These are phyloP conservation scores for Luperina nickerlii DNA, from an alignment of 2,888 invertebrate species.

Conservation along the genomic window DNA sequence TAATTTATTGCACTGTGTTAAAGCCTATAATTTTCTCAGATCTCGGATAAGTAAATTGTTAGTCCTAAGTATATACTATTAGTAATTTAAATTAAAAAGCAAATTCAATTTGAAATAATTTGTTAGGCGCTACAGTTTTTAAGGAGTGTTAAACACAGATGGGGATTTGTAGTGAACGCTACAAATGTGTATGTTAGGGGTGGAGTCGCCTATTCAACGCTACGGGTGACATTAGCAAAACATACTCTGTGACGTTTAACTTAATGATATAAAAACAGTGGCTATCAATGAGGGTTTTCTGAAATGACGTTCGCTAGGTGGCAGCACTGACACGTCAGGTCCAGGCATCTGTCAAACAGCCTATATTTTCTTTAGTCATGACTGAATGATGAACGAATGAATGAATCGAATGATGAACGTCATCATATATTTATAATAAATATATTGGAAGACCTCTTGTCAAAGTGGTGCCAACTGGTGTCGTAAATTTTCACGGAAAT, in stretches of 20 bases:
- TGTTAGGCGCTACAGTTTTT: constrained; percentile 22
- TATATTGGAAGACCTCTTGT: too few species aligned
- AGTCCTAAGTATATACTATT: constrained; percentile 1
- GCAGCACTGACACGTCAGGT: too few species aligned
- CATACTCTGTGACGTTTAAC: background rate
- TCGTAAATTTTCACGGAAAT: too few species aligned
- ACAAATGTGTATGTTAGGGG: background rate
- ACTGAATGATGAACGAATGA: too few species aligned
- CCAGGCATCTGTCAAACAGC: too few species aligned
- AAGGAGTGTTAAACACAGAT: constrained; percentile 39
- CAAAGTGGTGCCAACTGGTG: too few species aligned
- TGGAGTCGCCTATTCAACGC: background rate
- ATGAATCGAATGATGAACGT: too few species aligned
- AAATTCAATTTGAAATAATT: constrained; percentile 13
- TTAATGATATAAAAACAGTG: background rate
- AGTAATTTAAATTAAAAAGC: constrained; percentile 15
- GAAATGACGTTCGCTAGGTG: too few species aligned
- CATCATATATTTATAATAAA: too few species aligned
- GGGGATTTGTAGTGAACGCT: background rate
- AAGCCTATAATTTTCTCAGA: constrained; percentile 36
- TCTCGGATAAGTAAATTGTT: constrained; percentile 39
- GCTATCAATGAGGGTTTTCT: background rate
- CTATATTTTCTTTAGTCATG: too few species aligned
- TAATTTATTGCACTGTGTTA: constrained; percentile 19
- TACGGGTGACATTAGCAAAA: background rate